Conservation (phyloP, 2,797 vertebrate species). For the Lophius americanus region DNA sequence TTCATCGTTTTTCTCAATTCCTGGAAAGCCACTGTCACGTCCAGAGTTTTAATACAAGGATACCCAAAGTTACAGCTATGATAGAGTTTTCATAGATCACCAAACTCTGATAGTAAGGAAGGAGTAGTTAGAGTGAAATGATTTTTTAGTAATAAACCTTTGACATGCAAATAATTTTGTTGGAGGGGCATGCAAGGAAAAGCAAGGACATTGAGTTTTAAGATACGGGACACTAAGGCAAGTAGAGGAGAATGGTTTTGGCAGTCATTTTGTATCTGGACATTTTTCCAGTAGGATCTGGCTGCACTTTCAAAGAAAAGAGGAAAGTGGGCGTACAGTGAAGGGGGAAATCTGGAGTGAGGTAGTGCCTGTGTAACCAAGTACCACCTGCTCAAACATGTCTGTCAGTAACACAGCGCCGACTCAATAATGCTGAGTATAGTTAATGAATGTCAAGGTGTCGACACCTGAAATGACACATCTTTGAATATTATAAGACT, state of each 20-base stretch:
- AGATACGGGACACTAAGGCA: not conserved
- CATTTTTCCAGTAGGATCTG: slow-evolving; percentile 24
- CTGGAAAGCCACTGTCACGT: not conserved
- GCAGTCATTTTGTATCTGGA: slow-evolving; percentile 16
- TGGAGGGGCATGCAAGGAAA: not conserved
- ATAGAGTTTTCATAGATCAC: not conserved
- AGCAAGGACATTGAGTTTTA: slow-evolving; percentile 1
- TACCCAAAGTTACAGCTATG: not conserved
- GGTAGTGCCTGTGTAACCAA: slow-evolving; percentile 30
- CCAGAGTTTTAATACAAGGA: slow-evolving; percentile 1
- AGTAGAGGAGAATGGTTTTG: slow-evolving; percentile 11
- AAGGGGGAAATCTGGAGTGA: slow-evolving; percentile 42
- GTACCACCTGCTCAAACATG: slow-evolving; percentile 58
- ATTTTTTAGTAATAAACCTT: not conserved
- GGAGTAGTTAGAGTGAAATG: not conserved
- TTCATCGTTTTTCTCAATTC: slow-evolving; percentile 10
- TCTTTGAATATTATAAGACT: slow-evolving; percentile 20
- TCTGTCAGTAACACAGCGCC: slow-evolving; percentile 20
- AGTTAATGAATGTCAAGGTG: slow-evolving; percentile 20
- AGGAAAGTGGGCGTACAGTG: slow-evolving; percentile 20
- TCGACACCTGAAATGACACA: not conserved
- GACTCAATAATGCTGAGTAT: slow-evolving; percentile 8
- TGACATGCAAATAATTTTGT: not conserved
- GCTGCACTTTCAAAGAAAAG: slow-evolving; percentile 33
- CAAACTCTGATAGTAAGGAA: not conserved